Evolutionary conservation across 2,113 vertebrate species (phyloP).

Genomic region (Vidua macroura): DNA sequence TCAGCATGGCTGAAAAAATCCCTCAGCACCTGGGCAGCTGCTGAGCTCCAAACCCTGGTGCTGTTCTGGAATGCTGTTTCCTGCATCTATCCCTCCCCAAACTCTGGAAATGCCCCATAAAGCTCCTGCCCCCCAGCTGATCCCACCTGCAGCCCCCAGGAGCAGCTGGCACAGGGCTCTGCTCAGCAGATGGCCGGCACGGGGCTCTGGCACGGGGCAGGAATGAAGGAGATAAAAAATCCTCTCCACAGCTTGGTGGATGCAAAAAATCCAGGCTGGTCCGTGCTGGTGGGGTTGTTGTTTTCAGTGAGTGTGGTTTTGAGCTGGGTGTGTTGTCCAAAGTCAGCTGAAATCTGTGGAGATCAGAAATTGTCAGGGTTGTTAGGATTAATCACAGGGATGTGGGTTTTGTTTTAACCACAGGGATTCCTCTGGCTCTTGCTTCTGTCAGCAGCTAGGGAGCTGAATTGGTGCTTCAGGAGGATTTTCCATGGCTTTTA

Average conservation of each 20-base stretch:
- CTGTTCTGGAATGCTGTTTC: background rate
- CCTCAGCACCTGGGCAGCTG: background rate
- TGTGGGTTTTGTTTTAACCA: background rate
- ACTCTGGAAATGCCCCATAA: background rate
- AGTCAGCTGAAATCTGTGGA: background rate
- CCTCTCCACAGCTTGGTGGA: background rate
- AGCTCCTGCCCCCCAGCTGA: background rate
- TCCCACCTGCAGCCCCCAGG: background rate
- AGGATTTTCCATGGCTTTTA: background rate
- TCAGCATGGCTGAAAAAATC: fast-evolving
- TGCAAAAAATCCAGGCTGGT: background rate
- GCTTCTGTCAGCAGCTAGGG: background rate
- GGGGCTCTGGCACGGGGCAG: background rate
- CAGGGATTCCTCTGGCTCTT: background rate
- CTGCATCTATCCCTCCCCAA: background rate
- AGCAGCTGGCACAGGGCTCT: background rate
- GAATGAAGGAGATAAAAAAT: background rate
- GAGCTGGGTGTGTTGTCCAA: background rate
- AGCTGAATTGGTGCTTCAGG: background rate
- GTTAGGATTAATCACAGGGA: background rate
- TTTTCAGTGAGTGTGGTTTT: background rate
- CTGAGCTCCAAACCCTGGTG: no score
- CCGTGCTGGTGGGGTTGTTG: background rate
- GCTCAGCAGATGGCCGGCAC: no score
- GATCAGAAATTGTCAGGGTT: background rate